Evolutionary conservation across 2,888 invertebrate species (phyloP), one percentile per base, ranked within the genome.

Genomic region (Polietes domitor): DNA sequence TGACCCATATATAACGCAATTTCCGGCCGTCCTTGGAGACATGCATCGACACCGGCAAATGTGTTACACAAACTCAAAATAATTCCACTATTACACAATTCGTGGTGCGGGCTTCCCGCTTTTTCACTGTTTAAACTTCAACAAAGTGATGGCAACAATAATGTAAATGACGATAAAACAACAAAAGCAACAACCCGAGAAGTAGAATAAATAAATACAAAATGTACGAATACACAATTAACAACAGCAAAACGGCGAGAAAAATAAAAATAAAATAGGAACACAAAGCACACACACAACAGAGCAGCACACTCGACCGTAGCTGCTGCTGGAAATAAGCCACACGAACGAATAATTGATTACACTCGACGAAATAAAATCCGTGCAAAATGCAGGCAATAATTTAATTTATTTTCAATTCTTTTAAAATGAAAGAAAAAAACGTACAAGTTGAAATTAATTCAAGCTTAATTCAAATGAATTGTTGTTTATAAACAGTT

Each of bases 181-280:
- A 47, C 47, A 47, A n/a, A 12, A 47, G n/a, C 47, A 47, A 12
- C 47, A 47, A 47, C 15, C 4, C n/a, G n/a, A 47, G 12, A 47
- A 47, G 12, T 47, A 47, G 47, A 65, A 17, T 63, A 32, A 32
- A 65, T 17, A 41, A 37, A 68, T 32, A 41, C 41, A 19, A 12
- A 37, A 28, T 3, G 9, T 32, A 43, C 43, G n/a, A 68, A 43
- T 37, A 68, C 21, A 21, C 21, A 21, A 21, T 24, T 41, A 12
- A 41, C 21, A 68, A n/a, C 3, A 68, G 28, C 43, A 68, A 12
- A 68, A n/a, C n/a, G n/a, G n/a, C n/a, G n/a, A n/a, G n/a, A n/a
- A n/a, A n/a, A n/a, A n/a, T n/a, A n/a, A n/a, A n/a, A n/a, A 68
- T n/a, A 68, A 19, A 68, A 41, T 19, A 28, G 61, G 19, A 28